These are phyloP conservation scores for Onychomys arenicola DNA, from an alignment of 2,797 vertebrate species.

Conservation along the genomic window DNA sequence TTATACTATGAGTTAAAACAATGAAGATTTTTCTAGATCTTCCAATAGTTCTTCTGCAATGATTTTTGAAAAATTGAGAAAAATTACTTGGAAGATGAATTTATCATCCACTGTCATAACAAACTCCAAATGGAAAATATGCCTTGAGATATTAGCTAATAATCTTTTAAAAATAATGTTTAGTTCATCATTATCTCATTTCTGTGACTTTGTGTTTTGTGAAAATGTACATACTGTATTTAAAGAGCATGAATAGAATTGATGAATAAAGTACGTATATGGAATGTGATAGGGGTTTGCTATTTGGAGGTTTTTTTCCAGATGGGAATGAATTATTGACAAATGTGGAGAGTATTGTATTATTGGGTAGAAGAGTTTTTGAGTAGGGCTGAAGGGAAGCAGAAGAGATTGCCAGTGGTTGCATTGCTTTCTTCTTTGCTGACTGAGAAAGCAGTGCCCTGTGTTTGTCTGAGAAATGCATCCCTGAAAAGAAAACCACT, in stretches of 20 bases:
- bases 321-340: not conserved
- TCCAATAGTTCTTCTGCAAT: slow-evolving; percentile 14
- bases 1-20: slow-evolving; percentile 21
- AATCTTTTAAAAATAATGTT: slow-evolving; percentile 12
- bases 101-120: slow-evolving; percentile 32
- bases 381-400: not conserved
- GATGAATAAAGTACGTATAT: not conserved
- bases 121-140: slow-evolving; percentile 31
- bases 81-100: not conserved
- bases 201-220: not conserved
- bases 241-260: not conserved
- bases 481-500: slow-evolving; percentile 61
- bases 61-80: slow-evolving; percentile 8
- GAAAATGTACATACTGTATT: not conserved
- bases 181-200: not conserved
- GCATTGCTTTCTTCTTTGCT: not conserved
- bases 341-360: not conserved
- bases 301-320: not conserved
- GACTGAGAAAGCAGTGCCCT: not conserved
- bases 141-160: slow-evolving; percentile 40
- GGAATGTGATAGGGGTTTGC: not conserved
- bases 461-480: slow-evolving; percentile 41
- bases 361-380: not conserved
- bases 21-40: slow-evolving; percentile 33
- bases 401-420: not conserved